Evolutionary conservation across 2,113 vertebrate species (phyloP), one percentile per base, ranked within the genome.

Genomic region (Lutjanus erythropterus): DNA sequence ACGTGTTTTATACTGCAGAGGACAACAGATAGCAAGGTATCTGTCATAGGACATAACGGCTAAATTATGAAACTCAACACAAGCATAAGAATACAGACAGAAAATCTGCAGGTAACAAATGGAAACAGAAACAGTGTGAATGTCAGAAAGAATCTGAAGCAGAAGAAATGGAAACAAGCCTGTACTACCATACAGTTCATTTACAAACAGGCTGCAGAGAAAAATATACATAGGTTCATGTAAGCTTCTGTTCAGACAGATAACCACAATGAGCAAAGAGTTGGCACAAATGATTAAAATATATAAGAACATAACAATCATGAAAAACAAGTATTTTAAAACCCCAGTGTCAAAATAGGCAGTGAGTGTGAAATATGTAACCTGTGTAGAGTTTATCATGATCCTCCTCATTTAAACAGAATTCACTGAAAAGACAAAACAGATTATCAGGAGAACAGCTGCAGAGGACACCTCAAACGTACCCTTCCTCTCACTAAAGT

Each of bases 241-340:
- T 6, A 94, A 59, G 41, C 79, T 86, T 15, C 86, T 86, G 64
- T 86, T 89, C 21, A 77, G 4, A 27, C 53, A 88, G 58, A 93
- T 91, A 0, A 91, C 46, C 25, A 42, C 64, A 31, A 91, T 81
- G 2, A 94, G 68, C 6, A 25, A 15, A 0, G 2, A 59, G 10
- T 90, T 90, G 2, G 59, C 15, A 0, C 4, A 3, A 0, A 89
- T 0, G 0, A 80, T 87, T 0, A 42, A 6, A 0, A 50, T 0
- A 6, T 87, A 87, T 1, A 87, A 59, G 0, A 56, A 39, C 2
- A n/a, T n/a, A n/a, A n/a, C n/a, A n/a, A n/a, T n/a, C n/a, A n/a
- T n/a, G n/a, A n/a, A n/a, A n/a, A n/a, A 71, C 0, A 71, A 15
- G 2, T 79, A 71, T n/a, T 3, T 44, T 0, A 46, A 23, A 55